Base-by-base conservation (phyloP, 2,888 invertebrate species). In the Tachystola acroxantha region DNA sequence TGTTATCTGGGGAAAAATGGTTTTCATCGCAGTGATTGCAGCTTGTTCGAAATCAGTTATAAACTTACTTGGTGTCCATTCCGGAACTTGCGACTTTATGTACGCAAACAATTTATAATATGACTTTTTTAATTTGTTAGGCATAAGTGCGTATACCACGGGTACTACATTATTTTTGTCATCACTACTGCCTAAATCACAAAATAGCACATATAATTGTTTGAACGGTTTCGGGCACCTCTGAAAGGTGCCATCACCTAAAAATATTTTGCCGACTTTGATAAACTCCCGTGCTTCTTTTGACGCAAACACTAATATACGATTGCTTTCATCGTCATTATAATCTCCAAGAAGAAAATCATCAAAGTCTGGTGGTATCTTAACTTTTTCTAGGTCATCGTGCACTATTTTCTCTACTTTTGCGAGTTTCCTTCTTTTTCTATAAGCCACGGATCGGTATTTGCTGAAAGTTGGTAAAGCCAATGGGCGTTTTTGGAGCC, bases 291-390 rank as follows among this genome's bases (percentile, higher is more conserved):
- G 33, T 10, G 33, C 37, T 37, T 37, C 33, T 37, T 37, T 24
- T 24, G 30, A 30, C 20, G 30, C 27, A 34, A 34, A 28, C n/a
- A 37, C 30, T 27, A 36, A 22, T 24, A 37, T 37, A 13, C 40
- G 31, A 24, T 37, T 13, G 25, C 28, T 35, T 25, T 34, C 34
- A 16, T 16, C 16, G 19, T 40, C 20, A 25, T 34, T 11, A 32
- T 40, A 37, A 29, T 40, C 40, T n/a, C 30, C 40, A 22, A 40
- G 32, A 26, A 33, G 28, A 36, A 39, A 39, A 36, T 39, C 35
- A 11, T 39, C 35, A 20, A 11, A 11, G 19, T 10, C 19, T 20
- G 14, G 16, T 3, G 16, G 16, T 16, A 16, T 12, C 26, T 29
- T 29, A 27, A 36, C 32, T 39, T 36, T 28, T 25, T 31, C 31